Evolutionary conservation across 37 sponge, comb jelly and placozoan species (phyloP), one percentile per base, ranked within the genome.

Genomic region (Mnemiopsis leidyi): DNA sequence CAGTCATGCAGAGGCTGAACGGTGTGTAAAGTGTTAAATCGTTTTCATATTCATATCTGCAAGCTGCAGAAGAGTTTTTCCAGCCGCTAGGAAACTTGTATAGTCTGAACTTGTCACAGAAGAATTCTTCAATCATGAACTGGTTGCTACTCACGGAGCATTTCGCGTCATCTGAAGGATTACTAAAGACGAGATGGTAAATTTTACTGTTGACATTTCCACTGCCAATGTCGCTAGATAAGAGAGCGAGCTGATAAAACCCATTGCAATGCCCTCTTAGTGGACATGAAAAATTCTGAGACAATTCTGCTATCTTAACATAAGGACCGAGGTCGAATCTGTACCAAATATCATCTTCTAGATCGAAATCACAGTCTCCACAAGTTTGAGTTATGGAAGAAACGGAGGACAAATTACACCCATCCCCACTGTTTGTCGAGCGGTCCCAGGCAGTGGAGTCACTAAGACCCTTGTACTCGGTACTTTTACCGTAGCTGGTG

Each of bases 301-400:
- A 67, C 68, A 67, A 13, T 67, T 13, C 20, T 67, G 20, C 20
- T 21, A 67, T 67, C 68, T 67, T 20, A 21, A 20, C 13, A 20
- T 21, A 67, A 67, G 20, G 20, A 21, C 68, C 68, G 18, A 20
- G 68, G n/a, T n/a, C n/a, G 68, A 67, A 67, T 67, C 68, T 13
- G 20, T 21, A 13, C 68, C 68, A 67, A 67, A 20, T 67, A 21
- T 67, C 68, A 20, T 13, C 18, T 67, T 13, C 18, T 20, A 67
- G 20, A 20, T 67, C 68, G 68, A 29, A 3, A 79, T 79, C 82
- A 29, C 82, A 79, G 23, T 79, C 82, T 3, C 82, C 82, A 79
- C 82, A 79, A 18, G 82, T 36, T 30, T 23, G 16, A 18, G 16
- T 3, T 3, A 71, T n/a, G n/a, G n/a, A 25, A 29, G 25, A 5